These are phyloP conservation scores for Scaptomyza reducta DNA, from an alignment of 2,888 invertebrate species.

Conservation along the genomic window DNA sequence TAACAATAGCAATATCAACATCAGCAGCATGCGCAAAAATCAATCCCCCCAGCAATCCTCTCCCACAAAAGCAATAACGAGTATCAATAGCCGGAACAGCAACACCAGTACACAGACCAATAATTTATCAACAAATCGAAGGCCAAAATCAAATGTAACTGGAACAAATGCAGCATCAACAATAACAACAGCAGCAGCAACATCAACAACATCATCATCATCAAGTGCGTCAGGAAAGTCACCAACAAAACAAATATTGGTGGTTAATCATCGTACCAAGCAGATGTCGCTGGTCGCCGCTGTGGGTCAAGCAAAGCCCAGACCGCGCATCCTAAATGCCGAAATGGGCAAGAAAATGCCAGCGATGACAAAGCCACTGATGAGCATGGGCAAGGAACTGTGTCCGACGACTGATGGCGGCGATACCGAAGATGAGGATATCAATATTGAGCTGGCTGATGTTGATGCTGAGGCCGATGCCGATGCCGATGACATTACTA, in stretches of 20 bases:
- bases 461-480: background rate
- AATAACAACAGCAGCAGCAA: background rate
- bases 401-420: conserved; percentile 60
- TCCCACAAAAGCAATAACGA: conserved; percentile 1
- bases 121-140: conserved; percentile 4
- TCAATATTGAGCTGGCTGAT: conserved; percentile 52
- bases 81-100: conserved; percentile 5
- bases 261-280: conserved; percentile 15
- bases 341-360: conserved; percentile 81
- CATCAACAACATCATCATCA: conserved; percentile 15
- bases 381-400: conserved; percentile 76
- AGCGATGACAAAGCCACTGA: conserved; percentile 79
- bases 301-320: conserved; percentile 62
- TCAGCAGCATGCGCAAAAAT: conserved; percentile 31
- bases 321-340: conserved; percentile 82
- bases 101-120: conserved; percentile 8
- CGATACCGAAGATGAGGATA: conserved; percentile 61
- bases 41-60: conserved; percentile 20
- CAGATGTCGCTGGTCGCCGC: conserved; percentile 18
- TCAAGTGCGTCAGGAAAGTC: background rate
- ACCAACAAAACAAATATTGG: conserved; percentile 5
- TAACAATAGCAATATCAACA: background rate
- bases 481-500: conserved; percentile 34
- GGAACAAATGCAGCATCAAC: background rate
- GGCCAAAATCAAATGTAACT: background rate